A percentile compares a stretch with the other conserved stretches of the same genome.
Conservation (phyloP, 2,888 invertebrate species). For the Pecten maximus region DNA sequence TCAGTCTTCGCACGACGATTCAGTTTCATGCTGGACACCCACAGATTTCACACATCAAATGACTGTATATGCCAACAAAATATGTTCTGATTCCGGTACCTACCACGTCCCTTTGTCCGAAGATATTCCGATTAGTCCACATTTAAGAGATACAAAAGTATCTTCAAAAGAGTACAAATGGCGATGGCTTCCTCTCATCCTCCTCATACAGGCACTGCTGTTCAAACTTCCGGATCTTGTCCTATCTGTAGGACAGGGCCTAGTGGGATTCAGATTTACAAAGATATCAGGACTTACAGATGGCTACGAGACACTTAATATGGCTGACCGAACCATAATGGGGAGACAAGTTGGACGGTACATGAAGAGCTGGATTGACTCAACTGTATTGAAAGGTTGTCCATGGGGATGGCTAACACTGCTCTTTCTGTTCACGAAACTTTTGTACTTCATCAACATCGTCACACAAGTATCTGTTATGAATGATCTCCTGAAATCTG, state of each 20-base stretch:
- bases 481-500: constrained; percentile 47
- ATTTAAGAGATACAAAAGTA: too few relatives aligned
- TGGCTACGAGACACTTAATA: constrained; percentile 52
- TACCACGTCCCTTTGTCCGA: not conserved
- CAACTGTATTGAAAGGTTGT: constrained; percentile 36
- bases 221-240: constrained; percentile 60
- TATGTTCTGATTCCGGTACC: constrained; percentile 42
- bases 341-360: constrained; percentile 56
- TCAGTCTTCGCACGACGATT: constrained; percentile 47
- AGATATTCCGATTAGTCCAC: not conserved
- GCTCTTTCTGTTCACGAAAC: constrained; percentile 54
- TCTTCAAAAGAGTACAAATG: constrained; percentile 42
- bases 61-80: constrained; percentile 7
- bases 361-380: constrained; percentile 53
- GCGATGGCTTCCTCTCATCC: constrained; percentile 58
- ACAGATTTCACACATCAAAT: constrained; percentile 40
- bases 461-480: constrained; percentile 50
- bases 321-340: constrained; percentile 50
- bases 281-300: constrained; percentile 53
- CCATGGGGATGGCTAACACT: constrained; percentile 57
- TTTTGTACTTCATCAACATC: constrained; percentile 54
- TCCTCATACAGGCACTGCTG: constrained; percentile 56
- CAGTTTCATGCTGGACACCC: constrained; percentile 56
- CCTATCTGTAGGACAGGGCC: constrained; percentile 55
- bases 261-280: constrained; percentile 55